These are phyloP conservation scores for Camptogramma bilineatum DNA, from an alignment of 2,888 invertebrate genomes.

Conservation along the genomic window DNA sequence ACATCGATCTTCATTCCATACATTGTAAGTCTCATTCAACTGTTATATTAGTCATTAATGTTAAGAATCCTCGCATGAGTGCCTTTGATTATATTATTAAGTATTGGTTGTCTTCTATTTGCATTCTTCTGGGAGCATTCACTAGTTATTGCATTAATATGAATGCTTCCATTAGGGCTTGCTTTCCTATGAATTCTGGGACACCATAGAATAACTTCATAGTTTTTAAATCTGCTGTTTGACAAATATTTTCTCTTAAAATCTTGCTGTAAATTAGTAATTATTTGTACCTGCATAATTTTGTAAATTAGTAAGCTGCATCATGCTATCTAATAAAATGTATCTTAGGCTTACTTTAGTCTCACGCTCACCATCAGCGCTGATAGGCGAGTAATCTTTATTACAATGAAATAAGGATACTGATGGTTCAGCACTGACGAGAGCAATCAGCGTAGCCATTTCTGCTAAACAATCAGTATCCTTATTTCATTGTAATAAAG, in stretches of 20 bases:
- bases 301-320: background rate
- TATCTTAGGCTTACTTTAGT: no score
- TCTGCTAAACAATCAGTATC: no score
- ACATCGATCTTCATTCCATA: conserved; percentile 68
- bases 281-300: background rate
- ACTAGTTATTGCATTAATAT: background rate
- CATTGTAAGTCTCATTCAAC: conserved; percentile 26
- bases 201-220: background rate
- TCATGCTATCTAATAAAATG: background rate
- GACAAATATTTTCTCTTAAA: conserved; percentile 1
- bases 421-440: no score
- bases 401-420: no score
- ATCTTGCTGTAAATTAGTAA: background rate
- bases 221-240: conserved; percentile 4
- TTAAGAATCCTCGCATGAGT: conserved; percentile 42
- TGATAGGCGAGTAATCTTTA: no score
- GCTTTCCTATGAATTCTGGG: conserved; percentile 3
- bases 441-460: no score
- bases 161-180: background rate
- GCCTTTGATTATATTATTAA: conserved; percentile 32
- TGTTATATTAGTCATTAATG: conserved; percentile 49
- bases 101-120: background rate
- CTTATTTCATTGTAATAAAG: no score
- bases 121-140: background rate
- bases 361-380: no score